Percentiles rank a stretch among this genome's conserved stretches.
phyloP scores from a whole-genome alignment of 2,888 invertebrate genomes.

The Philereme vetulata region DNA sequence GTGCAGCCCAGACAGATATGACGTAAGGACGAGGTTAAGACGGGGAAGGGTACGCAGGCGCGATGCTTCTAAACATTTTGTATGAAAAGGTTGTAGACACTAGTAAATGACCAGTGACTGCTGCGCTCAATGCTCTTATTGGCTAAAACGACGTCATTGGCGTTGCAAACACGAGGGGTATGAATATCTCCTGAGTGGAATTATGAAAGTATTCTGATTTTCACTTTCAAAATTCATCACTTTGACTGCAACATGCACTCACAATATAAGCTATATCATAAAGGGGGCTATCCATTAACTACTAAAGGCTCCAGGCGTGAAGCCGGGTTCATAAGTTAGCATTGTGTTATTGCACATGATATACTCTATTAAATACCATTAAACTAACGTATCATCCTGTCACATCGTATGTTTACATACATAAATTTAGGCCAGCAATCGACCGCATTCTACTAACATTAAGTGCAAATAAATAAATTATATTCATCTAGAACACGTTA shows the following conservation, averaged over 20 bases:
- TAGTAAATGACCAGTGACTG: too few species aligned
- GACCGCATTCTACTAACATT: slow-evolving; percentile 48
- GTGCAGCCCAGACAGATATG: too few species aligned
- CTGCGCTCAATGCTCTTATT: too few species aligned
- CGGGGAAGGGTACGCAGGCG: too few species aligned
- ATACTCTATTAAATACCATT: slow-evolving; percentile 51
- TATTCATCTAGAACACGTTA: slow-evolving; percentile 68
- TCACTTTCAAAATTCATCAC: too few species aligned
- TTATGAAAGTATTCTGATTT: too few species aligned
- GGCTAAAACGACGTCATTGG: too few species aligned
- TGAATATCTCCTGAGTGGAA: too few species aligned
- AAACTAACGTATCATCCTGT: slow-evolving; percentile 49
- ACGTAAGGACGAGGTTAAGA: too few species aligned
- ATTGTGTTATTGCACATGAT: slow-evolving; percentile 71
- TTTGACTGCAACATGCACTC: slow-evolving; percentile 45
- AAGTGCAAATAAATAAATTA: slow-evolving; percentile 73
- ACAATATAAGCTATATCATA: slow-evolving; percentile 62
- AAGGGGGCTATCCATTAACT: slow-evolving; percentile 56
- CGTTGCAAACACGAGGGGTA: too few species aligned
- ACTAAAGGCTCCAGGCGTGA: slow-evolving; percentile 62
- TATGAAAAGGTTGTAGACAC: too few species aligned
- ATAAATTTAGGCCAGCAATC: slow-evolving; percentile 46
- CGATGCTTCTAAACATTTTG: too few species aligned
- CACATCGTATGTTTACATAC: slow-evolving; percentile 36
- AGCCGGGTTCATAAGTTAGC: slow-evolving; percentile 69